A percentile compares a stretch with the other conserved stretches of the same genome.
phyloP scores from a whole-genome alignment of 2,888 invertebrate genomes.

The Habroteleia sp. region DNA sequence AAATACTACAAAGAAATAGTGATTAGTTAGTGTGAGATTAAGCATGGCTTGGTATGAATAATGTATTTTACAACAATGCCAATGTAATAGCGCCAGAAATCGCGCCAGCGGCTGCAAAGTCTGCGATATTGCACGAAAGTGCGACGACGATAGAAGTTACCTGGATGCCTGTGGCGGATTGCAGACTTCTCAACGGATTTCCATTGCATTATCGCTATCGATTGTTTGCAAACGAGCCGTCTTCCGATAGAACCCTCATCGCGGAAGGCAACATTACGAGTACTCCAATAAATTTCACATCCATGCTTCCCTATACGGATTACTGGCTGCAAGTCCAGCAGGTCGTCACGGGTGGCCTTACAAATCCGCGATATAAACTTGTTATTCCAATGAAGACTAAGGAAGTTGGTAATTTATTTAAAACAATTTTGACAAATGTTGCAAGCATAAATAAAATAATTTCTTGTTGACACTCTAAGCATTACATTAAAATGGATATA shows the following conservation, averaged over 20 bases:
- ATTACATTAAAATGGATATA: too few relatives aligned
- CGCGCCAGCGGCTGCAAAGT: slow-evolving; percentile 61
- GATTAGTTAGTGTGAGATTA: slow-evolving; percentile 43
- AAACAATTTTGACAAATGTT: too few relatives aligned
- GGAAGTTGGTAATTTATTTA: slow-evolving; percentile 60
- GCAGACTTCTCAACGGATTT: slow-evolving; percentile 67
- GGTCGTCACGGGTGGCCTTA: slow-evolving; percentile 64
- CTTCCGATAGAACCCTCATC: slow-evolving; percentile 58
- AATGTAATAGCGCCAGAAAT: slow-evolving; percentile 63
- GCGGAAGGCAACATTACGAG: slow-evolving; percentile 63
- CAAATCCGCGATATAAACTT: slow-evolving; percentile 56
- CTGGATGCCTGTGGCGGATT: slow-evolving; percentile 66
- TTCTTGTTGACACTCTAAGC: too few relatives aligned
- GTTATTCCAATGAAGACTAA: slow-evolving; percentile 59
- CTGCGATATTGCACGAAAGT: slow-evolving; percentile 62
- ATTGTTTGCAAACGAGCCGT: slow-evolving; percentile 64
- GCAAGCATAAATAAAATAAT: too few relatives aligned
- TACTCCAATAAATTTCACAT: slow-evolving; percentile 64
- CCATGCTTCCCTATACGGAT: slow-evolving; percentile 61
- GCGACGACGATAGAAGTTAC: slow-evolving; percentile 63
- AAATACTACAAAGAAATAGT: slow-evolving; percentile 16
- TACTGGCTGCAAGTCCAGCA: slow-evolving; percentile 64
- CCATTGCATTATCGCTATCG: slow-evolving; percentile 67
- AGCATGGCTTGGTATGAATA: slow-evolving; percentile 39
- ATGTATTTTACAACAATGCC: slow-evolving; percentile 61